Percentiles rank a stretch among this genome's conserved stretches.
Evolutionary conservation across 2,113 vertebrate genomes (phyloP).

Genomic region (Periophthalmodon schlosseri): DNA sequence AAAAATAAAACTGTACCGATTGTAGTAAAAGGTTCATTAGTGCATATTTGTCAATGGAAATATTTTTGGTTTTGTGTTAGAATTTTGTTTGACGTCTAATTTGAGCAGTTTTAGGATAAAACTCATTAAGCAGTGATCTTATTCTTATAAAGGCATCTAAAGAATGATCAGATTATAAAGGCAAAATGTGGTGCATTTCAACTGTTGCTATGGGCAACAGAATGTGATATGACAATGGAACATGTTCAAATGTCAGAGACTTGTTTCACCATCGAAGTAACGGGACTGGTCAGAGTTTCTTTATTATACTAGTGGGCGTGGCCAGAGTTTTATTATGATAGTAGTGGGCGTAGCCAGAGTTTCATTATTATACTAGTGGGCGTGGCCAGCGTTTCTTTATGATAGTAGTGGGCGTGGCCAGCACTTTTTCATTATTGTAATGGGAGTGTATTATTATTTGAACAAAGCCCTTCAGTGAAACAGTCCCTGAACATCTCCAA

Average conservation of each 20-base stretch:
- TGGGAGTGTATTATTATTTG: no score
- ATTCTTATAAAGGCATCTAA: conserved; percentile 29
- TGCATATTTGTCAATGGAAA: conserved; percentile 44
- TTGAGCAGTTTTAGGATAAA: conserved; percentile 26
- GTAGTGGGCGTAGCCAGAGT: no score
- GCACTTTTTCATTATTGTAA: no score
- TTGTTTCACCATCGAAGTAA: not conserved
- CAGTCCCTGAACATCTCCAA: not conserved
- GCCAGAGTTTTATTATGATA: no score
- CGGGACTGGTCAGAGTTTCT: no score
- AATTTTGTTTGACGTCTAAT: not conserved
- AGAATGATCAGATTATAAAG: conserved; percentile 2
- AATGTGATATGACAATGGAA: not conserved
- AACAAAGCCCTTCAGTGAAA: no score
- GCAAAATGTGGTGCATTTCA: not conserved
- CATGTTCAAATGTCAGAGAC: not conserved
- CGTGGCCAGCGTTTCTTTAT: no score
- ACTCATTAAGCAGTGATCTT: conserved; percentile 2
- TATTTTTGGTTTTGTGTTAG: not conserved
- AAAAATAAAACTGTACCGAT: not conserved
- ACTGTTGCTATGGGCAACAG: not conserved
- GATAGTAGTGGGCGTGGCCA: no score
- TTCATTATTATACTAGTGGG: no score
- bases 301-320: no score
- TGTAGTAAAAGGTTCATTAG: conserved; percentile 52